phyloP scores from a whole-genome alignment of 2,113 vertebrate species.

The Hyaena hyaena region DNA sequence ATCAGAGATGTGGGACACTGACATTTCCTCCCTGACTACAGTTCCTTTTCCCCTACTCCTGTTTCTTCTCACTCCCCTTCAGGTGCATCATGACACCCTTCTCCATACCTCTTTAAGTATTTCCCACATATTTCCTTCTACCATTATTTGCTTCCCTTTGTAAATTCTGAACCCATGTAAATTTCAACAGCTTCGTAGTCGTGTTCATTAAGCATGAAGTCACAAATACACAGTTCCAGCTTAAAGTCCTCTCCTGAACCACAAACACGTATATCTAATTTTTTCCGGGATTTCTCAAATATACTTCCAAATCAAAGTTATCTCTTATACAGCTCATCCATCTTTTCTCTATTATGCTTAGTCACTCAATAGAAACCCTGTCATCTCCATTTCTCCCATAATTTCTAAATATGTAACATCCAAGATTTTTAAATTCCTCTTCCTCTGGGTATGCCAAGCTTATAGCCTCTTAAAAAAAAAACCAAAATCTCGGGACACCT shows the following conservation, averaged over 20 bases:
- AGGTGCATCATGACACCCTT: not conserved
- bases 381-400: not conserved
- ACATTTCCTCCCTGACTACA: not conserved
- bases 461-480: not conserved
- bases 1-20: not conserved
- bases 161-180: not conserved
- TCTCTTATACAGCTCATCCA: not conserved
- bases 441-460: not conserved
- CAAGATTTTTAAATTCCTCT: not conserved
- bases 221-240: not conserved
- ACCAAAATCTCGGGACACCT: too few relatives aligned
- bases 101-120: not conserved
- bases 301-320: not conserved
- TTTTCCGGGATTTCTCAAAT: not conserved
- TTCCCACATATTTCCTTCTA: not conserved
- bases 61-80: not conserved
- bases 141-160: not conserved
- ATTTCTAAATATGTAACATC: not conserved
- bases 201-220: not conserved
- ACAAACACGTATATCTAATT: not conserved
- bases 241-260: not conserved
- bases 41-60: not conserved
- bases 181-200: not conserved
- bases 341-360: not conserved
- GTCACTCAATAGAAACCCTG: not conserved